Conservation (phyloP, 2,113 vertebrate species). For the Trogon surrucura region DNA sequence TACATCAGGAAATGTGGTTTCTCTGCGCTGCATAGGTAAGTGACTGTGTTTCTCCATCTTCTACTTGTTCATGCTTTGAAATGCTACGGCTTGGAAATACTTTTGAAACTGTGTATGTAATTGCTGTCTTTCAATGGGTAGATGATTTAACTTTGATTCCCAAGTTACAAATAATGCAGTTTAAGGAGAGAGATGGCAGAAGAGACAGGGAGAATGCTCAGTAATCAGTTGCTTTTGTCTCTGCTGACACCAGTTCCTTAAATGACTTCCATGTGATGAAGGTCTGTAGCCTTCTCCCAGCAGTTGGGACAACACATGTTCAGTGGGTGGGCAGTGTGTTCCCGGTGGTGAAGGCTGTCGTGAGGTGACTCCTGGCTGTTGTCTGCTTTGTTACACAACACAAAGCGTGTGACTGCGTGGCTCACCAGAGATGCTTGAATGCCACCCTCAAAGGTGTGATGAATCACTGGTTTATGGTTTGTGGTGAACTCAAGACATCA, state of each 20-base stretch:
- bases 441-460: background rate
- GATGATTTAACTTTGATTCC: background rate
- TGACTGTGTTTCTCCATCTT: background rate
- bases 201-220: background rate
- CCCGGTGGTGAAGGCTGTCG: background rate
- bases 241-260: background rate
- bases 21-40: conserved; percentile 78
- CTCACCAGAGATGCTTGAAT: rapidly evolving
- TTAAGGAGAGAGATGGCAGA: background rate
- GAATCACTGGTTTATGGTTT: background rate
- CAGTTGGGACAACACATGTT: rapidly evolving
- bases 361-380: background rate
- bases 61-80: background rate
- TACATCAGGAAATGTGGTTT: conserved; percentile 58
- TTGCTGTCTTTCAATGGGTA: background rate
- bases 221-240: background rate
- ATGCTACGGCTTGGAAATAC: background rate
- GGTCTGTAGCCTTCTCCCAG: background rate
- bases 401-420: background rate
- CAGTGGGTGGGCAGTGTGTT: rapidly evolving
- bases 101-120: background rate
- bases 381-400: background rate
- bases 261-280: background rate
- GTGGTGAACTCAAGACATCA: background rate
- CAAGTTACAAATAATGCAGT: background rate